Base-by-base conservation (phyloP, 2,888 invertebrate species). In the Branchellion lobata region DNA sequence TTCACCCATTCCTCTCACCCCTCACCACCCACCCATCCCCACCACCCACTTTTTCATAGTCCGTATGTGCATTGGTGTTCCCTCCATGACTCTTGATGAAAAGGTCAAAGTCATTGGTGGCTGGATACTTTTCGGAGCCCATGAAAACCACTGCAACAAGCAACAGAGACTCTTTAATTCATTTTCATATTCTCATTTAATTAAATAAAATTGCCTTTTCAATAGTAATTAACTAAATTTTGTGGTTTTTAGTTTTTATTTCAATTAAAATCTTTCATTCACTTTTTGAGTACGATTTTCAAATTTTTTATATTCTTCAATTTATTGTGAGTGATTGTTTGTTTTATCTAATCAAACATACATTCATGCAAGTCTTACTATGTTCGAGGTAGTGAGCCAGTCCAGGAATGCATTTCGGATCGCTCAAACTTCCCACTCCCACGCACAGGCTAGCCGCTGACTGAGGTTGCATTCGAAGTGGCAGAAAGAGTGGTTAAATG, bases 141-240 rank as follows among this genome's bases (percentile, higher is more conserved):
- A 95, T 95, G 85, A 95, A 96, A 31, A 96, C 92, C 95, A 96
- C 86, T 87, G 81, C 27, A n/a, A n/a, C n/a, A n/a, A n/a, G n/a
- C n/a, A n/a, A n/a, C n/a, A n/a, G 82, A 83, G 76, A n/a, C 51
- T 24, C 18, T 76, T 36, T 14, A 68, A 68, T 24, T 21, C 27
- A 33, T 27, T n/a, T n/a, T n/a, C n/a, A n/a, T n/a, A n/a, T n/a
- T n/a, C n/a, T 21, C 11, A 14, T 33, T 33, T 14, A 11, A 31
- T 31, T 29, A 71, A n/a, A 71, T 31, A 5, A 71, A n/a, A 27
- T 71, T 27, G 8, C n/a, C 27, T 71, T n/a, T n/a, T n/a, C n/a
- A n/a, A n/a, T n/a, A n/a, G n/a, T n/a, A n/a, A n/a, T n/a, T n/a
- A n/a, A n/a, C n/a, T n/a, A n/a, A n/a, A 18, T 8, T 47, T 47